These are phyloP conservation scores for Enteromius fasciolatus DNA, from an alignment of 2,797 vertebrate species.

Conservation along the genomic window DNA sequence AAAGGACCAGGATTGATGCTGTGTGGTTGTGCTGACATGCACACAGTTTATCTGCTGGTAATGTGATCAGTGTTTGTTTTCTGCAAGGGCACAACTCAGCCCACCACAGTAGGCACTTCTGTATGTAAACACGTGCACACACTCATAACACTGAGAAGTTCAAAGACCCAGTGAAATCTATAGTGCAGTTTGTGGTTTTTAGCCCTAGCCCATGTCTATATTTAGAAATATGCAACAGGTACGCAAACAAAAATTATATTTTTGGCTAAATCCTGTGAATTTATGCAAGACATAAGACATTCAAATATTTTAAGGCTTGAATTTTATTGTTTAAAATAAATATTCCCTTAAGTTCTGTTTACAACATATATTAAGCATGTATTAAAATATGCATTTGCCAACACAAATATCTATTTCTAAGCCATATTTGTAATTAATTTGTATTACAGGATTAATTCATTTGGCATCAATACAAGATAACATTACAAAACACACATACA, in stretches of 20 bases:
- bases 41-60: constrained; percentile 25
- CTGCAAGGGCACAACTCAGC: not conserved
- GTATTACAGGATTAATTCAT: not conserved
- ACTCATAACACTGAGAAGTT: not conserved
- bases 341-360: not conserved
- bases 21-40: constrained; percentile 19
- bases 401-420: not conserved
- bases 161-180: not conserved
- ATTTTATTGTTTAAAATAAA: not conserved
- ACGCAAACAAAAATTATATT: not conserved
- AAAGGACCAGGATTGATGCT: constrained; percentile 10
- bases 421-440: not conserved
- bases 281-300: too few species aligned
- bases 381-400: not conserved
- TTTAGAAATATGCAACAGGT: not conserved
- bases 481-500: not conserved
- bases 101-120: constrained; percentile 4
- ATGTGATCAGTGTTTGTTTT: constrained; percentile 39
- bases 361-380: not conserved
- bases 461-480: not conserved
- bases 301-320: not conserved
- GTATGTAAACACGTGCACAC: constrained; percentile 13
- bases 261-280: not conserved
- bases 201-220: not conserved
- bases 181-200: not conserved